These are phyloP conservation scores for Daphoenositta chrysoptera DNA, from an alignment of 2,113 vertebrate genomes.

Conservation along the genomic window DNA sequence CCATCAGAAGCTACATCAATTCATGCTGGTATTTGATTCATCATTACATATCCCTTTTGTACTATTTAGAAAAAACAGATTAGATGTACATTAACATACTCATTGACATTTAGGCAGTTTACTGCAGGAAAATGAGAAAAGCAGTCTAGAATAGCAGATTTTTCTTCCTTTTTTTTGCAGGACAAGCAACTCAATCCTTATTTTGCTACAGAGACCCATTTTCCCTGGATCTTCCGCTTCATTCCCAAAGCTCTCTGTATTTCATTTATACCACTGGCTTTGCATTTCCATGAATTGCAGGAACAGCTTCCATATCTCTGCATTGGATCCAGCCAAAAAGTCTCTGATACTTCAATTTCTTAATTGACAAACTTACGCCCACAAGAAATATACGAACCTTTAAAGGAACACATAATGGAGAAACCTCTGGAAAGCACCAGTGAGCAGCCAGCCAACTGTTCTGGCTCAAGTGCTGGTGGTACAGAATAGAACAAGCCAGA, in stretches of 20 bases:
- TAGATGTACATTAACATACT: not conserved
- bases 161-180: not conserved
- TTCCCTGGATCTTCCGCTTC: not conserved
- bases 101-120: not conserved
- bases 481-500: not conserved
- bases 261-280: not conserved
- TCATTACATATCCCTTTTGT: not conserved
- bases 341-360: not conserved
- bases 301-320: not conserved
- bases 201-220: not conserved
- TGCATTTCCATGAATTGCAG: not conserved
- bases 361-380: not conserved
- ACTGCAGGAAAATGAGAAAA: not conserved
- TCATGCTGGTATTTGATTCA: not conserved
- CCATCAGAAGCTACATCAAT: not conserved
- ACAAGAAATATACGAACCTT: not conserved
- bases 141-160: not conserved
- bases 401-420: fast-evolving
- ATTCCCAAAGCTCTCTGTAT: not conserved
- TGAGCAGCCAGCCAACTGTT: fast-evolving
- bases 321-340: not conserved
- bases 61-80: not conserved
- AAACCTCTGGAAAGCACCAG: not conserved
- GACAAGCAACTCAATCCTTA: not conserved
- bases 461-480: not conserved